phyloP scores from a whole-genome alignment of 2,888 invertebrate genomes.

The Trichopoda pennipes region DNA sequence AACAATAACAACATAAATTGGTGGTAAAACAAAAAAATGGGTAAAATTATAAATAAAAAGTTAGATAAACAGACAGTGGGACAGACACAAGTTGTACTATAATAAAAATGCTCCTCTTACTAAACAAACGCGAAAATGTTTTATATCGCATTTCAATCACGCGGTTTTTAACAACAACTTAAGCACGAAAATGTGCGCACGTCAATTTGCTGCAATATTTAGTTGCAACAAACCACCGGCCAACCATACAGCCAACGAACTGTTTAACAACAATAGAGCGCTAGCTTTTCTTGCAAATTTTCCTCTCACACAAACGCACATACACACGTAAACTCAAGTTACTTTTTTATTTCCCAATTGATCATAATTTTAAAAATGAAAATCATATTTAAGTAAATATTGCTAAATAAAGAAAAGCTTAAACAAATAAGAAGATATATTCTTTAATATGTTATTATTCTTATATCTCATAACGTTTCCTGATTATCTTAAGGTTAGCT shows the following conservation, averaged over 20 bases:
- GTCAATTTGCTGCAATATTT: constrained; percentile 62
- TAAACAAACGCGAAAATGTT: constrained; percentile 71
- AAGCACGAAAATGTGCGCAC: constrained; percentile 68
- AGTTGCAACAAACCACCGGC: constrained; percentile 38
- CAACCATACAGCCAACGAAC: constrained; percentile 32
- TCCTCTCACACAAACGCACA: neutral
- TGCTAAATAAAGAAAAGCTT: neutral
- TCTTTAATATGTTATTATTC: too few species aligned
- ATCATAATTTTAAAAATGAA: neutral
- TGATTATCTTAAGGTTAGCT: too few species aligned
- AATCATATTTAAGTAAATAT: neutral
- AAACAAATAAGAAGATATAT: too few species aligned
- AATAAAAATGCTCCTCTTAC: constrained; percentile 56
- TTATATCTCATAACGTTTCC: too few species aligned
- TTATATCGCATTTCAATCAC: constrained; percentile 80
- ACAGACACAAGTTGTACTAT: constrained; percentile 30
- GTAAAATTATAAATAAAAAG: constrained; percentile 37
- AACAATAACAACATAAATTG: constrained; percentile 38
- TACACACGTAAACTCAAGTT: neutral
- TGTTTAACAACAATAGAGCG: constrained; percentile 43
- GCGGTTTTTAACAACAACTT: constrained; percentile 70
- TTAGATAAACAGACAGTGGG: constrained; percentile 10
- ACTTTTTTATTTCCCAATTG: neutral
- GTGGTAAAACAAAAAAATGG: too few species aligned
- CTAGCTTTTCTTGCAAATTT: constrained; percentile 31